Evolutionary conservation across 2,113 vertebrate species (phyloP).

Genomic region (Xiphias gladius): DNA sequence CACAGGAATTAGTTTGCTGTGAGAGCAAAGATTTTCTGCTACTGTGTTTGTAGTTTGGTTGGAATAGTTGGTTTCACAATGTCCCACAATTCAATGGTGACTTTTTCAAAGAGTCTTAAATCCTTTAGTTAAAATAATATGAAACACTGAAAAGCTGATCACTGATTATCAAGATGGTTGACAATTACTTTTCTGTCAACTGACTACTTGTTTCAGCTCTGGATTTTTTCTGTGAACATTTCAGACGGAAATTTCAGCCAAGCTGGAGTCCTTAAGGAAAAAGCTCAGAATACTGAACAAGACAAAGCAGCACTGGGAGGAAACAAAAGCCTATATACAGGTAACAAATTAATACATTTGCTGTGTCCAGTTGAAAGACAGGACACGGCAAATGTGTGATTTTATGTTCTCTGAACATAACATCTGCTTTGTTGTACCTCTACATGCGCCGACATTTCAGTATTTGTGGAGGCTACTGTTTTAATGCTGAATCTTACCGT

Average conservation of each 20-base stretch:
- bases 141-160: neutral
- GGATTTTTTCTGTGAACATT: conserved; percentile 7
- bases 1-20: neutral
- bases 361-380: too few relatives aligned
- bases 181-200: too few relatives aligned
- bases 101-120: too few relatives aligned
- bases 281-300: conserved; percentile 61
- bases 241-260: conserved; percentile 65
- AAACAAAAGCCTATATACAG: conserved; percentile 69
- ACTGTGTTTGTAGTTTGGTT: neutral
- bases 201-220: neutral
- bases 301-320: conserved; percentile 65
- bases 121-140: too few relatives aligned
- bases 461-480: too few relatives aligned
- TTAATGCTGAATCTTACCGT: too few relatives aligned
- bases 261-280: conserved; percentile 62
- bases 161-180: neutral
- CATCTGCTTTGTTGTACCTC: neutral
- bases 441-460: too few relatives aligned
- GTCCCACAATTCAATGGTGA: neutral
- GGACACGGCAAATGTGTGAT: too few relatives aligned
- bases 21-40: neutral
- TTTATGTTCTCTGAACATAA: neutral
- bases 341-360: conserved; percentile 34
- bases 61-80: neutral